Base-by-base conservation (phyloP, 2,797 vertebrate species). In the Phataginus tetradactyla region DNA sequence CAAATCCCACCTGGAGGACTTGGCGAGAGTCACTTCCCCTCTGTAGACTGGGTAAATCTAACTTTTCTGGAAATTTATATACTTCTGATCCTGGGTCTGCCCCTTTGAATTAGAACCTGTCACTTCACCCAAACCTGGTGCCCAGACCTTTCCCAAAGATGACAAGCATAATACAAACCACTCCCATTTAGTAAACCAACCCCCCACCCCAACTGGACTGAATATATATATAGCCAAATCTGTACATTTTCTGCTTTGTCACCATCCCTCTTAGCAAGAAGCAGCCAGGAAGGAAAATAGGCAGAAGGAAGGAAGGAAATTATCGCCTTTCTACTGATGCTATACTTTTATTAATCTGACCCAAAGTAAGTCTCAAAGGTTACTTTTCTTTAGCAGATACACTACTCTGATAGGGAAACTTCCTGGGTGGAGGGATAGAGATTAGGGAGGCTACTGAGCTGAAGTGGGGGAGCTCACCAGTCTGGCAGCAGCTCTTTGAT, bases 401-500 rank as follows among this genome's bases (percentile, higher is more conserved):
- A 61, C 2, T 87, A 69, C 17, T 17, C 25, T 34, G 51, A 63
- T 34, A 53, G 14, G 69, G 45, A 92, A 80, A 42, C 69, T 75
- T 42, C 42, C n/a, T 17, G 49, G 71, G 51, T 23, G 14, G 39
- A 23, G 25, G 32, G 59, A 37, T 55, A 45, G 29, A 53, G 72
- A 29, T 34, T 8, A 63, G 25, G 57, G 32, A 20, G 42, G 53
- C 34, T 61, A 3, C 37, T 39, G 63, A 83, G 71, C 21, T 53
- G 25, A 27, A 29, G 4, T 7, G 10, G 69, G 39, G 89, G 61
- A 37, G 51, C 95, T 98, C 98, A 99, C 99, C 99, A 99, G 98
- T 99, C 99, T 0, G 99, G 99, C 69, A 99, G 98, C 96, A 99
- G 98, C 96, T 99, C 99, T 98, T 99, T 99, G 96, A 99, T 99